Percentiles rank a stretch among this genome's conserved stretches.
phyloP scores from a whole-genome alignment of 2,113 vertebrate species.

The Malurus elegans region DNA sequence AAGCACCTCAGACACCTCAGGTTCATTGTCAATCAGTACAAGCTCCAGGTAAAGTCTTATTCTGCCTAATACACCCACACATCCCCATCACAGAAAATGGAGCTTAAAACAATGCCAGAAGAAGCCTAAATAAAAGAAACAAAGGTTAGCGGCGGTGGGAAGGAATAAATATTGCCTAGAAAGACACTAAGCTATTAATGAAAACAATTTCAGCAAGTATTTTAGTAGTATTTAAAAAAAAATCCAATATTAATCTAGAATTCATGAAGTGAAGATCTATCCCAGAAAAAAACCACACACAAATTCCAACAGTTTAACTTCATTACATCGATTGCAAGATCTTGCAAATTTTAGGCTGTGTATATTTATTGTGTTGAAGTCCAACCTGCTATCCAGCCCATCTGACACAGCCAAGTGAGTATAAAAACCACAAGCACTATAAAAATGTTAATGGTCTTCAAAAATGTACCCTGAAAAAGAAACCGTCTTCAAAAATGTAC shows the following conservation, averaged over 20 bases:
- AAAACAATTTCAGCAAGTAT: background rate
- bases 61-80: background rate
- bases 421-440: background rate
- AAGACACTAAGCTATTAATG: background rate
- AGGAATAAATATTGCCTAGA: background rate
- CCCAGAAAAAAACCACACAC: accelerated
- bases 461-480: background rate
- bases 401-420: background rate
- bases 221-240: background rate
- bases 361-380: background rate
- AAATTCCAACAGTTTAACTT: background rate
- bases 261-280: background rate
- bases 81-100: background rate
- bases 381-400: background rate
- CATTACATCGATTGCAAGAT: background rate
- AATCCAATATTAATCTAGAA: background rate
- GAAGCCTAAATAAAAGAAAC: background rate
- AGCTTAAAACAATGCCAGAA: background rate
- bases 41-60: background rate
- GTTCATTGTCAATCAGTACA: background rate
- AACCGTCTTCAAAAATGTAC: background rate
- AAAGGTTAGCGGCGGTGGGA: accelerated
- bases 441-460: background rate
- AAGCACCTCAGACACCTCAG: background rate
- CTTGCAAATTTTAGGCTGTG: background rate